Evolutionary conservation across 1,140 invertebrate genomes (phyloP), one percentile per base, ranked within the genome.

Genomic region (Akabosia matsudoensis): DNA sequence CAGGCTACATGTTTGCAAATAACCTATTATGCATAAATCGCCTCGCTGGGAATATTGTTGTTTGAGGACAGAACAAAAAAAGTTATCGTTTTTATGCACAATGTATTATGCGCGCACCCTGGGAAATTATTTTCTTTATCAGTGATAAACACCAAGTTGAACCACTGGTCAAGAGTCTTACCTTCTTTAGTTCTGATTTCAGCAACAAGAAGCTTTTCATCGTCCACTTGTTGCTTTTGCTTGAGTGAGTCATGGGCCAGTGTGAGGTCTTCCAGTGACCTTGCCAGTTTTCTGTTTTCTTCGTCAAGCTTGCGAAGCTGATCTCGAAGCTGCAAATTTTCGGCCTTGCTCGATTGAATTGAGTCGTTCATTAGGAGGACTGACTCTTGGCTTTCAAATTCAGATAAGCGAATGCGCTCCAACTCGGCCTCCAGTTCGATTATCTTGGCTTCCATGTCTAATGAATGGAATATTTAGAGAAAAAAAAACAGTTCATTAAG

Each of bases 381-480:
- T 14, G 78, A 78, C 56, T 81, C 80, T 71, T 81, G 80, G 13
- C 75, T 79, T 76, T 81, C 80, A 33, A 81, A 81, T 61, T 81
- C 80, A 0, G 80, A 76, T 0, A 79, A 64, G 30, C 76, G 78
- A 7, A 74, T 77, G 31, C 70, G 73, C 61, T 81, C 80, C 54
- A 81, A 37, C 34, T 81, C 78, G 33, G 33, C 73, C n/a, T 81
- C 80, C 24, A 81, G 73, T 13, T 77, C 76, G 2, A 81, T 64
- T 30, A 78, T 56, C 26, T 70, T 33, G 16, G 24, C 52, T 73
- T 81, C 78, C 54, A 81, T 37, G 24, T 81, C 80, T 81, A n/a
- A n/a, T n/a, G n/a, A n/a, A n/a, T n/a, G n/a, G 45, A 52, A 52
- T 52, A 52, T 52, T 52, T 52, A 13, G 45, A 52, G 45, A 52